Evolutionary conservation across 2,113 vertebrate genomes (phyloP).

Genomic region (Pollachius pollachius): DNA sequence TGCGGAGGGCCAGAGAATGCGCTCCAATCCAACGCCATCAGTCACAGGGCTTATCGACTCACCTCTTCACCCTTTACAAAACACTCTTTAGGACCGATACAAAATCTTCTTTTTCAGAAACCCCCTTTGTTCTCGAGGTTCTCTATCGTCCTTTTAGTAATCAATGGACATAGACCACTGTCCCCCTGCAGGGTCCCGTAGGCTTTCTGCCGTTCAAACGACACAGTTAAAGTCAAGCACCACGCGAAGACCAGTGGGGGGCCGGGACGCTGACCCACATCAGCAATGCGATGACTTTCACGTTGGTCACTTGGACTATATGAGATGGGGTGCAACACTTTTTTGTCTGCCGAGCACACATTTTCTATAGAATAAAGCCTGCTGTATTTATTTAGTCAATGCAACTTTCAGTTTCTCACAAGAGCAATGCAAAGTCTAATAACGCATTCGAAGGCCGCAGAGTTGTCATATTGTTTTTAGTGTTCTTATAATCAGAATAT

Average conservation of each 20-base stretch:
- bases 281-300: conserved; percentile 53
- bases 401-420: no score
- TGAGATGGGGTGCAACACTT: background rate
- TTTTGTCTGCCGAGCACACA: no score
- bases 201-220: conserved; percentile 56
- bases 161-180: conserved; percentile 57
- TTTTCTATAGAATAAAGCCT: no score
- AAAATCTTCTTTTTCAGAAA: conserved; percentile 65
- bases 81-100: conserved; percentile 55
- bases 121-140: conserved; percentile 74
- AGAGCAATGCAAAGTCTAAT: no score
- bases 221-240: conserved; percentile 52
- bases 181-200: conserved; percentile 51
- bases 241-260: conserved; percentile 78
- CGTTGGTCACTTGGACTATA: conserved; percentile 29
- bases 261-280: background rate
- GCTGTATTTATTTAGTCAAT: no score
- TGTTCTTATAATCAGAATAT: no score
- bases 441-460: no score
- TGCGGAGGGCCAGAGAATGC: conserved; percentile 18
- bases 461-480: no score
- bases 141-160: conserved; percentile 60
- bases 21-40: conserved; percentile 85
- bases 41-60: conserved; percentile 84
- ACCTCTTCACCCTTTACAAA: conserved; percentile 65